Evolutionary conservation across 1,140 invertebrate genomes (phyloP).

Genomic region (Bradysia coprophila): DNA sequence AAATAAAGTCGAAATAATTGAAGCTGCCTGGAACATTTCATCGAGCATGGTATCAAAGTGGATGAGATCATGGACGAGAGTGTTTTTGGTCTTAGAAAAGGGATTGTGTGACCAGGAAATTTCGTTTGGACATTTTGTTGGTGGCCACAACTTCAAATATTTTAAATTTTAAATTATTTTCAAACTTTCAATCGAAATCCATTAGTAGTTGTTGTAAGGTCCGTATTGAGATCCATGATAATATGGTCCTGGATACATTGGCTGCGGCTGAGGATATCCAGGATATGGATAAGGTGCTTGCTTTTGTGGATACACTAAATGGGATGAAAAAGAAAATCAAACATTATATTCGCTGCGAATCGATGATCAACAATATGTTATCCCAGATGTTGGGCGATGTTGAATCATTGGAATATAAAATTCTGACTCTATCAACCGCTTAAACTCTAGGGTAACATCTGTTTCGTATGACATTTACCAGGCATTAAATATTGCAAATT

Average conservation of each 20-base stretch:
- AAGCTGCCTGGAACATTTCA: no score
- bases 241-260: constrained; percentile 70
- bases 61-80: no score
- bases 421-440: not conserved
- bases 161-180: no score
- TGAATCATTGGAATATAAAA: not conserved
- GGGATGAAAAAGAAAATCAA: constrained; percentile 12
- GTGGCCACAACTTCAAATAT: no score
- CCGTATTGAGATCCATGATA: constrained; percentile 84
- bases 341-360: not conserved
- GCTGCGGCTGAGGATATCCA: constrained; percentile 63
- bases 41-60: no score
- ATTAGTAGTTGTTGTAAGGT: constrained; percentile 82
- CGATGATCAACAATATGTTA: not conserved
- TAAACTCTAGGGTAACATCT: not conserved
- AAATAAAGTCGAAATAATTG: no score
- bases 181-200: no score
- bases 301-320: constrained; percentile 82
- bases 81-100: no score
- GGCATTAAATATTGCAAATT: constrained; percentile 97
- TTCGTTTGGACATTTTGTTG: no score
- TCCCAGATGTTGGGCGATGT: not conserved
- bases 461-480: constrained; percentile 30
- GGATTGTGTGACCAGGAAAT: no score
- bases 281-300: constrained; percentile 70